Evolutionary conservation across 2,797 vertebrate genomes (phyloP).

Genomic region (Sebastes ruberrimus): DNA sequence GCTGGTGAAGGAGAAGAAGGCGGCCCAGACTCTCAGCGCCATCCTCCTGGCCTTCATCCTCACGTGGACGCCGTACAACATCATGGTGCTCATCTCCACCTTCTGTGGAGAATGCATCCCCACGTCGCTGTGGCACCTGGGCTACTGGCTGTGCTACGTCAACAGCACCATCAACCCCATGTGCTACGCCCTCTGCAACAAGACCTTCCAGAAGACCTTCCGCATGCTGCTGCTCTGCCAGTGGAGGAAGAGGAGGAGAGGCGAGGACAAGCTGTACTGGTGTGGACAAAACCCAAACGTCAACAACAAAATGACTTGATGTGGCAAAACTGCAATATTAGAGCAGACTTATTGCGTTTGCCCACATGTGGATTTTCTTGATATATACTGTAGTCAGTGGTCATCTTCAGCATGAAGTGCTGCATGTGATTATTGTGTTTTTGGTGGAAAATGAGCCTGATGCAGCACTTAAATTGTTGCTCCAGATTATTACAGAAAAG

Average conservation of each 20-base stretch:
- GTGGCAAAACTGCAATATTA: not conserved
- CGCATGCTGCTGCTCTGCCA: slow-evolving; percentile 95
- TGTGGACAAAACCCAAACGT: slow-evolving; percentile 84
- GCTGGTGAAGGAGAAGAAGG: slow-evolving; percentile 97
- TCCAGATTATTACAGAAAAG: not conserved
- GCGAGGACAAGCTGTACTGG: slow-evolving; percentile 91
- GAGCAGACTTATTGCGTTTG: not conserved
- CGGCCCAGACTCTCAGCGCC: slow-evolving; percentile 96
- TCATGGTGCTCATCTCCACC: slow-evolving; percentile 98
- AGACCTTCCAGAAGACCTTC: slow-evolving; percentile 98
- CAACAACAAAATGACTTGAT: slow-evolving; percentile 76
- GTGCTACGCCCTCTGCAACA: slow-evolving; percentile 99
- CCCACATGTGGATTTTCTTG: not conserved
- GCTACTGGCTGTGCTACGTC: slow-evolving; percentile 99
- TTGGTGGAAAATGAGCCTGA: slow-evolving; percentile 28
- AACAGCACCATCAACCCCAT: slow-evolving; percentile 99
- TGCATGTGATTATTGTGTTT: slow-evolving; percentile 46
- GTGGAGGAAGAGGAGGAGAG: slow-evolving; percentile 90
- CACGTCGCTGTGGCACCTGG: slow-evolving; percentile 92
- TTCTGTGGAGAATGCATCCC: slow-evolving; percentile 95
- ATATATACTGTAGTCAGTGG: slow-evolving; percentile 11
- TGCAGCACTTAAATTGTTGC: not conserved
- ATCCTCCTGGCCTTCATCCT: slow-evolving; percentile 98
- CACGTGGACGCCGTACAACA: slow-evolving; percentile 99
- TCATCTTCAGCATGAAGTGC: slow-evolving; percentile 43